Evolutionary conservation across 2,888 invertebrate species (phyloP).

Genomic region (Panorpa germanica): DNA sequence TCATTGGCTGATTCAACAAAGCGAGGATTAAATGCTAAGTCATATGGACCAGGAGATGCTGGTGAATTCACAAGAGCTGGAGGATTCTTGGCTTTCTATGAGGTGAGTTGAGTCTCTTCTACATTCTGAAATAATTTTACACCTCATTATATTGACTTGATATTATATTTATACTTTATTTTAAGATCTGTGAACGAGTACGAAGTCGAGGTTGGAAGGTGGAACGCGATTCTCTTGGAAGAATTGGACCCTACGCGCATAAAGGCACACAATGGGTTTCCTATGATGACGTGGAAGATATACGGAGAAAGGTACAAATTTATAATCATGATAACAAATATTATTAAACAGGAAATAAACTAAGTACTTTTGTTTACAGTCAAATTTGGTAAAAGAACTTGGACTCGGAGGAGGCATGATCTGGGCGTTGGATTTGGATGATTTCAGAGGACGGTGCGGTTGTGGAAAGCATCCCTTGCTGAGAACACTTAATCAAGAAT

Average conservation of each 20-base stretch:
- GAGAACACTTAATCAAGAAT: conserved; percentile 37
- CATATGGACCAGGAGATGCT: conserved; percentile 46
- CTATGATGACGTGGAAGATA: conserved; percentile 48
- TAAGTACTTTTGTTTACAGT: too few species aligned
- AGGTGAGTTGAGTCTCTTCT: conserved; percentile 27
- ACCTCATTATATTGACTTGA: background rate
- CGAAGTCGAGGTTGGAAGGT: conserved; percentile 37
- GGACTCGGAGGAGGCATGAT: conserved; percentile 54
- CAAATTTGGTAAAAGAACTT: conserved; percentile 33
- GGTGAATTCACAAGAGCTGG: conserved; percentile 48
- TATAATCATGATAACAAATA: conserved; percentile 12
- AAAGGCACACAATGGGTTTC: conserved; percentile 61
- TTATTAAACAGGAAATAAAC: background rate
- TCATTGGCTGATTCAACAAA: conserved; percentile 31
- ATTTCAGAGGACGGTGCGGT: conserved; percentile 47
- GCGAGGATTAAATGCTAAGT: conserved; percentile 34
- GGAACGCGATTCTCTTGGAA: conserved; percentile 35
- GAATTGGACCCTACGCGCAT: conserved; percentile 55
- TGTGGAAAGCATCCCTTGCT: conserved; percentile 49
- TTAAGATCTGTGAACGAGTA: conserved; percentile 40
- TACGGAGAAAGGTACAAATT: conserved; percentile 39
- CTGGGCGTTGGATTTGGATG: conserved; percentile 64
- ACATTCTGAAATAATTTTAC: conserved; percentile 4
- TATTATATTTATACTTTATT: conserved; percentile 11
- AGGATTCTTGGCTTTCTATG: conserved; percentile 61